Conservation (phyloP, 1,140 invertebrate species). For the Bicyclus anynana region DNA sequence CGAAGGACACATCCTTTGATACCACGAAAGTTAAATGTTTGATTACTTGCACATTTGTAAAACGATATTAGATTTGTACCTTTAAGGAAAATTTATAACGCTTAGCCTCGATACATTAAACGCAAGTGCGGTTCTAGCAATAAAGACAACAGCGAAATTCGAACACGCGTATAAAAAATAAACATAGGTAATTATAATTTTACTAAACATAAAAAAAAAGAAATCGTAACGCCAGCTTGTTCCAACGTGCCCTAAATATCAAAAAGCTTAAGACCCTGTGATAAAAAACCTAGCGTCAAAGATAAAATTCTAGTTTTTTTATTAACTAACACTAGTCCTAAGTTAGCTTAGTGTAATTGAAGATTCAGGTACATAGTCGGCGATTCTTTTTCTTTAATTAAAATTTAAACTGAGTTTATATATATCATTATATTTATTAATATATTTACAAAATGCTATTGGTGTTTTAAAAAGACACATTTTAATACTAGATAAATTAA, state of each 20-base stretch:
- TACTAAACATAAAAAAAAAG: background rate
- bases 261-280: conserved; percentile 64
- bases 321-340: conserved; percentile 64
- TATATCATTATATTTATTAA: conserved; percentile 29
- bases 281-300: conserved; percentile 66
- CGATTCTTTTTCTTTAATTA: conserved; percentile 49
- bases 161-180: conserved; percentile 26
- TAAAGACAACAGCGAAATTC: conserved; percentile 59
- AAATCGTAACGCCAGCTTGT: conserved; percentile 24
- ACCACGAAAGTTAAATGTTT: too few relatives aligned
- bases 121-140: background rate
- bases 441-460: conserved; percentile 55
- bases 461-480: conserved; percentile 44
- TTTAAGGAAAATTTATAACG: too few relatives aligned
- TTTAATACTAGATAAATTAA: conserved; percentile 4
- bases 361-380: conserved; percentile 72
- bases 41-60: too few relatives aligned
- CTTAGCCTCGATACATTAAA: too few relatives aligned
- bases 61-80: too few relatives aligned
- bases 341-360: conserved; percentile 73
- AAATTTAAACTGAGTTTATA: conserved; percentile 64
- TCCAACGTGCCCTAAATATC: conserved; percentile 33
- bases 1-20: too few relatives aligned
- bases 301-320: conserved; percentile 67
- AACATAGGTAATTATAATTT: conserved; percentile 19